These are phyloP conservation scores for Haliaeetus leucogaster DNA, from an alignment of 2,113 vertebrate genomes.

Conservation along the genomic window DNA sequence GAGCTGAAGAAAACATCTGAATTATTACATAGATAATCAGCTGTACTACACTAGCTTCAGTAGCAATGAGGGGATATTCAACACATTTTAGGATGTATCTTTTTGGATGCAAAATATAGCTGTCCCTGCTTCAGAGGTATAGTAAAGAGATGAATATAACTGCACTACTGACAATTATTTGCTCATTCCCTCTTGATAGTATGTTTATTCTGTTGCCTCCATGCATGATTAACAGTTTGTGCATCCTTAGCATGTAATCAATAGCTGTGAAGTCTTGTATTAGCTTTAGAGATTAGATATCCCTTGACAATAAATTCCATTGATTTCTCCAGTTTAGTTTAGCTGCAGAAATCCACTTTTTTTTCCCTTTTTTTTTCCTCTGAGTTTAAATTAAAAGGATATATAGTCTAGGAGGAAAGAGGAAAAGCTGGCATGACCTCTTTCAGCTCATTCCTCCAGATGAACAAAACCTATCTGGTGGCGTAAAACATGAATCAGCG, in stretches of 20 bases:
- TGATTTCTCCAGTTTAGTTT: conserved; percentile 73
- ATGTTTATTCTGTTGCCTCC: conserved; percentile 68
- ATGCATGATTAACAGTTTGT: conserved; percentile 76
- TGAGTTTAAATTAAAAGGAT: conserved; percentile 82
- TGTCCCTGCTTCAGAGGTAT: background rate
- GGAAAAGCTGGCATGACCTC: conserved; percentile 60
- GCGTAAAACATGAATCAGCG: conserved; percentile 63
- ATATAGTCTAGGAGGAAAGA: conserved; percentile 56
- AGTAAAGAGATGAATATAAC: conserved; percentile 53
- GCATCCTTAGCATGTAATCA: conserved; percentile 79
- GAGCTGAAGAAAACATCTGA: conserved; percentile 22
- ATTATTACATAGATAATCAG: conserved; percentile 47
- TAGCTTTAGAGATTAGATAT: conserved; percentile 80
- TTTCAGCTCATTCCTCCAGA: conserved; percentile 56
- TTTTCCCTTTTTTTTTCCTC: conserved; percentile 61
- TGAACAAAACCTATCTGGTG: conserved; percentile 45
- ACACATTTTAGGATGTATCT: background rate
- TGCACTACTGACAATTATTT: conserved; percentile 62
- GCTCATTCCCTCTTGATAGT: conserved; percentile 59
- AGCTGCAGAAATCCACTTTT: conserved; percentile 71
- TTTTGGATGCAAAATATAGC: conserved; percentile 39
- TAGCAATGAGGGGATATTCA: background rate
- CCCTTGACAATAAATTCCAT: conserved; percentile 84
- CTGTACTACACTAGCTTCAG: conserved; percentile 15
- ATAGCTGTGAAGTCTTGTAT: conserved; percentile 77